Percentiles rank a stretch among this genome's conserved stretches.
Conservation (phyloP, 2,113 vertebrate species). For the Syrrhaptes paradoxus region DNA sequence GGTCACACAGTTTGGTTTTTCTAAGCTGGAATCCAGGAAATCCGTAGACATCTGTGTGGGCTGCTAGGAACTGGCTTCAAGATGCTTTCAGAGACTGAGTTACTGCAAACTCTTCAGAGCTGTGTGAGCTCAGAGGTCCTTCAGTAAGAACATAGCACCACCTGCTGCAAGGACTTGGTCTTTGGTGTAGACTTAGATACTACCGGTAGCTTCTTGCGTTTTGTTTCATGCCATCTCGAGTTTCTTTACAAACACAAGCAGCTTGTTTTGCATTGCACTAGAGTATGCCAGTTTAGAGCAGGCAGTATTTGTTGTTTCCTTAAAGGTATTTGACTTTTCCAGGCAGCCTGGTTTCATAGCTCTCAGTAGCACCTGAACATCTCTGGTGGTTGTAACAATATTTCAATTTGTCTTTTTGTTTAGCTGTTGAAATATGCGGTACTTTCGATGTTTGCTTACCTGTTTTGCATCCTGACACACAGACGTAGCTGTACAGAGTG, state of each 20-base stretch:
- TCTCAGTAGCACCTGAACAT: neutral
- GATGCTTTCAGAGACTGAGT: neutral
- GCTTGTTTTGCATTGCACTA: neutral
- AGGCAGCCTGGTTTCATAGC: neutral
- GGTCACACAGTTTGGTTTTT: neutral
- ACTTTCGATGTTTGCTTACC: neutral
- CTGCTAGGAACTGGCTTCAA: neutral
- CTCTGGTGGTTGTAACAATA: neutral
- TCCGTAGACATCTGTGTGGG: neutral
- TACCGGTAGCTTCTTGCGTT: neutral
- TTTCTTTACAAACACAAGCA: neutral
- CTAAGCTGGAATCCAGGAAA: neutral
- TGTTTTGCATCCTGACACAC: neutral
- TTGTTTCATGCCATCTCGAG: neutral
- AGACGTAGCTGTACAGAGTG: neutral
- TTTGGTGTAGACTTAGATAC: neutral
- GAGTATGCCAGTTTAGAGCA: neutral
- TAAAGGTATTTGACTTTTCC: neutral
- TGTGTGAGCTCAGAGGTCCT: neutral
- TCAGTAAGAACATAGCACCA: constrained; percentile 49
- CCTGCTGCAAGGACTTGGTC: neutral
- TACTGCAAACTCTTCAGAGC: rapidly evolving
- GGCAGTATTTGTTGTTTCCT: neutral
- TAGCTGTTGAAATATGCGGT: neutral
- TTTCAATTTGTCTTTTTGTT: neutral